Conservation (phyloP, 2,797 vertebrate species). For the Cyprinella venusta region DNA sequence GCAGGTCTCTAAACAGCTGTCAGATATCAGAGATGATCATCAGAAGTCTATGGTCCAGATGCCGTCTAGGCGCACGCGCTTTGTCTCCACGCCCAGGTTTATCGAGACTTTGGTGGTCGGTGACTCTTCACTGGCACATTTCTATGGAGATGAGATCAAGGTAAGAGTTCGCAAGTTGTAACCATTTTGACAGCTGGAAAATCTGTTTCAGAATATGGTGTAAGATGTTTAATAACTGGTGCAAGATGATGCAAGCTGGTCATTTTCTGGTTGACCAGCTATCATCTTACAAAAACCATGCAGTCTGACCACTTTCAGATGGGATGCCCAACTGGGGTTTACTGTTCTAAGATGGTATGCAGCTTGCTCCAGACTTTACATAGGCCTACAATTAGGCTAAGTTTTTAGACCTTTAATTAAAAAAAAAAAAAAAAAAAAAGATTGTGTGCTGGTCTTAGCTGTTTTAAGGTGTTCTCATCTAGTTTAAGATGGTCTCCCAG, state of each 20-base stretch:
- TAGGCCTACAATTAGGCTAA: not conserved
- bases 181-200: not conserved
- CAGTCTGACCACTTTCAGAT: not conserved
- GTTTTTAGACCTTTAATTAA: not conserved
- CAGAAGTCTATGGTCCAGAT: slow-evolving; percentile 38
- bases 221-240: not conserved
- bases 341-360: not conserved
- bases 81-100: slow-evolving; percentile 90
- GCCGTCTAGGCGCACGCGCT: slow-evolving; percentile 61
- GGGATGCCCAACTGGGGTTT: not conserved
- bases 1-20: slow-evolving; percentile 24
- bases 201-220: not conserved
- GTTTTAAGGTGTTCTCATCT: not conserved
- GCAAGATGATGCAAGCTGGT: not conserved
- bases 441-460: not conserved
- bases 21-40: slow-evolving; percentile 9
- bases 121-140: slow-evolving; percentile 86
- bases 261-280: not conserved
- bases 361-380: not conserved
- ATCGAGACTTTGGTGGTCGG: slow-evolving; percentile 94
- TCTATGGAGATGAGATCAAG: slow-evolving; percentile 91
- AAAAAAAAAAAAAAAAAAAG: too few species aligned
- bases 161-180: slow-evolving; percentile 65
- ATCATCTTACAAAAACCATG: not conserved
- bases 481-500: not conserved